These are phyloP conservation scores for Dryadula phaetusa DNA, from an alignment of 2,888 invertebrate species.

Conservation along the genomic window DNA sequence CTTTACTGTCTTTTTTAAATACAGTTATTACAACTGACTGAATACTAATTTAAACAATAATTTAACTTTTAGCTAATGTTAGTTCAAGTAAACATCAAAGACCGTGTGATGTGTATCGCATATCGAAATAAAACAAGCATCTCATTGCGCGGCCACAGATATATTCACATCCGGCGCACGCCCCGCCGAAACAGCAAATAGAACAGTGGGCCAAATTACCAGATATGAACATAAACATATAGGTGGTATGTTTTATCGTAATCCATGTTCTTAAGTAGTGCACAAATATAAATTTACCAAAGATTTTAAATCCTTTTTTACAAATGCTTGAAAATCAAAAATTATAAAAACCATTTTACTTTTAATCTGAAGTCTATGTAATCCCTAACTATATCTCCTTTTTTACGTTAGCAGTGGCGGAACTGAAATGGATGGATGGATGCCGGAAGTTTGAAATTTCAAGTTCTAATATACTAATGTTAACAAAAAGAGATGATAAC, in stretches of 20 bases:
- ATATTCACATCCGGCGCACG: conserved; percentile 61
- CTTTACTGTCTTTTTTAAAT: too few relatives aligned
- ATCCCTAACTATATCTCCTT: too few relatives aligned
- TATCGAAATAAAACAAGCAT: conserved; percentile 62
- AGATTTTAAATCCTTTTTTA: too few relatives aligned
- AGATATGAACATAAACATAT: conserved; percentile 21
- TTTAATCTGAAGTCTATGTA: too few relatives aligned
- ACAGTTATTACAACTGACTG: too few relatives aligned
- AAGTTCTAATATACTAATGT: neutral
- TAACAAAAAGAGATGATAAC: neutral
- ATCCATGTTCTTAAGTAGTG: too few relatives aligned
- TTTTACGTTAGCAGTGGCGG: too few relatives aligned
- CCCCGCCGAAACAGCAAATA: conserved; percentile 43
- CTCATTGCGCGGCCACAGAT: conserved; percentile 52
- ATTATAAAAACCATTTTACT: too few relatives aligned
- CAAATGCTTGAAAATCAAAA: too few relatives aligned
- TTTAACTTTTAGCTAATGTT: conserved; percentile 59
- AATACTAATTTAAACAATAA: conserved; percentile 52
- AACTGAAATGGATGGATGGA: too few relatives aligned
- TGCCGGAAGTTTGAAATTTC: neutral
- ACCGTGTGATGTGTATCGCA: conserved; percentile 60
- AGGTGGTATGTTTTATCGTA: too few relatives aligned
- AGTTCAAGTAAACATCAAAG: conserved; percentile 68
- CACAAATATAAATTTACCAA: too few relatives aligned
- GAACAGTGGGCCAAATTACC: conserved; percentile 43